phyloP scores from a whole-genome alignment of 2,888 invertebrate species.

The Drosophila leonis region DNA sequence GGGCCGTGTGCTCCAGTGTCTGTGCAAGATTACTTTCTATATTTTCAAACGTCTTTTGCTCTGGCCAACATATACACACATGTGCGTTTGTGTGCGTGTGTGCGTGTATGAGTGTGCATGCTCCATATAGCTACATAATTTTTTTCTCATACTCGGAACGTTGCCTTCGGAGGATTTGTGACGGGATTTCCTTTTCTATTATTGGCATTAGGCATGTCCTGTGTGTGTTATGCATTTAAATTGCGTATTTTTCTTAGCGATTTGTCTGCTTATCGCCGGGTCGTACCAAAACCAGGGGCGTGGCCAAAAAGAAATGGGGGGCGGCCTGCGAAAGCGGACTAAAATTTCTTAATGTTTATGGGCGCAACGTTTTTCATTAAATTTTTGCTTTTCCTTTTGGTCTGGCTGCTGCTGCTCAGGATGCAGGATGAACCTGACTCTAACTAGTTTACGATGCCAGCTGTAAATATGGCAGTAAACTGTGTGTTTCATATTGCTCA shows the following conservation, averaged over 20 bases:
- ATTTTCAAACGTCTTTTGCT: conserved; percentile 74
- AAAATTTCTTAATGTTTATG: conserved; percentile 80
- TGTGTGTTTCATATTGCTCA: conserved; percentile 68
- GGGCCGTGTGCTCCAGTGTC: conserved; percentile 50
- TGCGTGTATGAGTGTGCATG: conserved; percentile 30
- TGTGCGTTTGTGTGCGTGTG: conserved; percentile 10
- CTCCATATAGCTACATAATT: conserved; percentile 70
- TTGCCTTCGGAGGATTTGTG: conserved; percentile 84
- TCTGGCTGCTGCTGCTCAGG: conserved; percentile 9
- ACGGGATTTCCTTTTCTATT: conserved; percentile 86
- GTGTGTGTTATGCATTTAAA: conserved; percentile 86
- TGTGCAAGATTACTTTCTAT: conserved; percentile 81
- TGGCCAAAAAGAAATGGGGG: neutral
- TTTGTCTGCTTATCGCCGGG: conserved; percentile 84
- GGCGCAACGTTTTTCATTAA: conserved; percentile 81
- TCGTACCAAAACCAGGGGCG: conserved; percentile 37
- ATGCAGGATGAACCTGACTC: conserved; percentile 63
- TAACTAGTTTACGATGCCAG: conserved; percentile 76
- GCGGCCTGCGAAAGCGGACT: conserved; percentile 34
- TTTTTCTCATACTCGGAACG: conserved; percentile 68
- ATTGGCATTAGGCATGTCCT: conserved; percentile 86
- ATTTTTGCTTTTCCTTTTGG: conserved; percentile 49
- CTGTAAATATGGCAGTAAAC: conserved; percentile 72
- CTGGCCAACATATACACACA: conserved; percentile 43
- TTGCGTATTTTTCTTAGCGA: conserved; percentile 86